Evolutionary conservation across 2,797 vertebrate genomes (phyloP).

Genomic region (Ctenopoma multispine): DNA sequence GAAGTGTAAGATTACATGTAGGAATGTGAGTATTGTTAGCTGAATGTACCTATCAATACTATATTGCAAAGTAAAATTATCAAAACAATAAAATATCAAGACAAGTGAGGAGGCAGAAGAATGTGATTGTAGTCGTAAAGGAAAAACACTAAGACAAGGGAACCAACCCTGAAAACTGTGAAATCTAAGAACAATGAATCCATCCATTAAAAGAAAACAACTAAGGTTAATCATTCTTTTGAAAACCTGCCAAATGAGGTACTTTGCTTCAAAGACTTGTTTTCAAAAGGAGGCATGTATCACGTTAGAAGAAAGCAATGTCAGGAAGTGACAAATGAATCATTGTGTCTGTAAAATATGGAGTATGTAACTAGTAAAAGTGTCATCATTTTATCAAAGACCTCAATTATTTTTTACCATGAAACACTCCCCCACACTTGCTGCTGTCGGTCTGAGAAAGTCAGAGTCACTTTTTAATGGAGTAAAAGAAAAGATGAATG

Average conservation of each 20-base stretch:
- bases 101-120: no score
- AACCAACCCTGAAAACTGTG: no score
- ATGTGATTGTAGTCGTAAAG: no score
- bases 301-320: not conserved
- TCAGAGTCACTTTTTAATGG: slow-evolving; percentile 18
- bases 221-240: no score
- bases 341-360: not conserved
- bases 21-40: no score
- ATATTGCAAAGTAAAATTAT: no score
- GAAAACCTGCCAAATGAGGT: not conserved
- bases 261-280: not conserved
- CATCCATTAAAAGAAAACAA: no score
- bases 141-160: no score
- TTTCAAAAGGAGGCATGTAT: not conserved
- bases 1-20: no score
- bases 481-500: slow-evolving; percentile 21
- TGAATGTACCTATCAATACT: no score
- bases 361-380: slow-evolving; percentile 5
- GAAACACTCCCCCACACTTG: not conserved
- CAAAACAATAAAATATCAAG: no score
- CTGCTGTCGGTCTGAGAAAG: slow-evolving; percentile 22
- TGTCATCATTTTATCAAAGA: slow-evolving; percentile 24
- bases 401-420: slow-evolving; percentile 13
- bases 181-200: no score
- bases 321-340: slow-evolving; percentile 8